Percentiles rank a stretch among this genome's conserved stretches.
These are phyloP conservation scores for Coracias cyanogaster DNA, from an alignment of 2,797 vertebrate species.

Conservation along the genomic window DNA sequence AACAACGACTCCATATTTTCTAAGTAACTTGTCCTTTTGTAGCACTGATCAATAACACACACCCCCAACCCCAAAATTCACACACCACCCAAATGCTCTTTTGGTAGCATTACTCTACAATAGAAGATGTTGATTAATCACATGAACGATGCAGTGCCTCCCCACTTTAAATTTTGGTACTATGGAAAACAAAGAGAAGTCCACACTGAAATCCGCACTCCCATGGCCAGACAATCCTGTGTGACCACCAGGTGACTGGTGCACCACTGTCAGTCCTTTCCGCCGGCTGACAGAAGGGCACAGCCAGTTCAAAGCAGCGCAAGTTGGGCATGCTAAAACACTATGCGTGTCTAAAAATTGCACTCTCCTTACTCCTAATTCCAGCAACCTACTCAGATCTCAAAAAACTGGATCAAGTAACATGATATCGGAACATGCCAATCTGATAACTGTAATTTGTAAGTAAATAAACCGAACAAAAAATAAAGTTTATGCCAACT, in stretches of 20 bases:
- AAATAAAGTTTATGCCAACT: not conserved
- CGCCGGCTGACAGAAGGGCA: not conserved
- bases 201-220: not conserved
- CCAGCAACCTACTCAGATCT: not conserved
- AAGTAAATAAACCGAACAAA: slow-evolving; percentile 14
- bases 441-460: not conserved
- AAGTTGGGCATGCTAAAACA: not conserved
- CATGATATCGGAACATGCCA: not conserved
- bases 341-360: not conserved
- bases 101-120: not conserved
- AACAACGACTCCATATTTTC: not conserved
- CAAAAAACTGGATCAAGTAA: not conserved
- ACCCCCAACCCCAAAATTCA: not conserved
- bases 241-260: not conserved
- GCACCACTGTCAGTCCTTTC: not conserved
- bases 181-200: not conserved
- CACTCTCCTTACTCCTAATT: not conserved
- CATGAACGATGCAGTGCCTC: not conserved
- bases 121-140: not conserved
- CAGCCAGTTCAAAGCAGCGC: not conserved
- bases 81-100: not conserved
- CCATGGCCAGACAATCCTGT: not conserved
- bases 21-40: not conserved
- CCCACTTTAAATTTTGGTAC: not conserved
- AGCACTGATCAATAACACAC: accelerated